Conservation (phyloP, 2,888 invertebrate genomes). For the Drosophila nr. fundita region DNA sequence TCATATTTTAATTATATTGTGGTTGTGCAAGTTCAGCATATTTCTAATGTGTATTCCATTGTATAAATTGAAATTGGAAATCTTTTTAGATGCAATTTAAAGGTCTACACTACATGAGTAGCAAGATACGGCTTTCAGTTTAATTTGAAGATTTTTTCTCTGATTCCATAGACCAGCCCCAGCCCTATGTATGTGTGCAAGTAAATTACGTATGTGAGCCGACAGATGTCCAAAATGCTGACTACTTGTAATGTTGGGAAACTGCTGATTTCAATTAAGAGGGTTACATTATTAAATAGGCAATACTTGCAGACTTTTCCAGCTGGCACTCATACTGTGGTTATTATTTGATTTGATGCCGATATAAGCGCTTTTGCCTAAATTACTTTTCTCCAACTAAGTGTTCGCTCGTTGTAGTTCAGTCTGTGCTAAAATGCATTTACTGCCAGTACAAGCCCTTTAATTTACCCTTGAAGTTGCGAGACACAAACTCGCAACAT, state of each 20-base stretch:
- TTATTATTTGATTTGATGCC: slow-evolving; percentile 69
- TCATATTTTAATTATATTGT: slow-evolving; percentile 11
- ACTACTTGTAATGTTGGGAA: slow-evolving; percentile 12
- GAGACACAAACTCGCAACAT: neutral
- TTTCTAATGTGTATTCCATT: neutral
- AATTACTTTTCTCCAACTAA: slow-evolving; percentile 57
- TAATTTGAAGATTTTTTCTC: neutral
- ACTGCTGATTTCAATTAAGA: slow-evolving; percentile 45
- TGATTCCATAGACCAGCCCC: neutral
- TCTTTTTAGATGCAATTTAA: neutral
- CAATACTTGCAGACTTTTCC: neutral
- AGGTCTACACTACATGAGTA: neutral
- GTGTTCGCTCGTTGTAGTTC: neutral
- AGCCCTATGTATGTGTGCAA: neutral
- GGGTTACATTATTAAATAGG: slow-evolving; percentile 23
- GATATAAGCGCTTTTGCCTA: slow-evolving; percentile 68
- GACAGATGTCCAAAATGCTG: slow-evolving; percentile 42
- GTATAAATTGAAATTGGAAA: neutral
- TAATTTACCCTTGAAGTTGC: slow-evolving; percentile 25
- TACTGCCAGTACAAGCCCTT: slow-evolving; percentile 16
- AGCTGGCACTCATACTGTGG: slow-evolving; percentile 2
- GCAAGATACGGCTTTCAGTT: neutral
- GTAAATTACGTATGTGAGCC: slow-evolving; percentile 24
- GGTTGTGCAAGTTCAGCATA: neutral
- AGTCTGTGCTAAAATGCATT: slow-evolving; percentile 1